Percentiles rank a stretch among this genome's conserved stretches.
phyloP scores from a whole-genome alignment of 2,888 invertebrate genomes.

The Drosophila seclusa region DNA sequence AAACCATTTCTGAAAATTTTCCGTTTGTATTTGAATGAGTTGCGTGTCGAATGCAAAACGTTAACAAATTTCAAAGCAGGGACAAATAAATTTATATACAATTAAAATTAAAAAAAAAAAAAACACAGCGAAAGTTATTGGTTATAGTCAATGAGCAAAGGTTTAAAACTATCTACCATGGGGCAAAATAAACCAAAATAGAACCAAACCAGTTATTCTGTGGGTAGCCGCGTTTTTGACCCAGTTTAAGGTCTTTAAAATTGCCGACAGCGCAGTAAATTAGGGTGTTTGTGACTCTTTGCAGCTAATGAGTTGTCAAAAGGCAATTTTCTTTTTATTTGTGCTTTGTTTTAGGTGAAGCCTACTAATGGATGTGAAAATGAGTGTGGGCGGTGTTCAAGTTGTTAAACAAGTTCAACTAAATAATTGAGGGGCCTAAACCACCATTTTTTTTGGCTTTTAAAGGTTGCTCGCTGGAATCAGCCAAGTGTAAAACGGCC shows the following conservation, averaged over 20 bases:
- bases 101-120: slow-evolving; percentile 1
- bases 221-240: slow-evolving; percentile 37
- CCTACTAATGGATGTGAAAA: slow-evolving; percentile 28
- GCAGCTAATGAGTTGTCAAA: slow-evolving; percentile 64
- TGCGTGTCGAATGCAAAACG: slow-evolving; percentile 20
- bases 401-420: slow-evolving; percentile 12
- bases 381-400: slow-evolving; percentile 2
- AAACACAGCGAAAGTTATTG: slow-evolving; percentile 63
- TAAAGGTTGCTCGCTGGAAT: slow-evolving; percentile 39
- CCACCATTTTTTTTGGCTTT: not conserved
- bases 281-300: slow-evolving; percentile 33
- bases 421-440: not conserved
- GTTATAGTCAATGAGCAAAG: slow-evolving; percentile 48
- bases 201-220: slow-evolving; percentile 30
- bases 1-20: slow-evolving; percentile 14
- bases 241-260: slow-evolving; percentile 44
- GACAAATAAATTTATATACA: slow-evolving; percentile 20
- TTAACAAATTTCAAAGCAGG: slow-evolving; percentile 3
- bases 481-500: slow-evolving; percentile 62
- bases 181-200: slow-evolving; percentile 9
- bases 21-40: not conserved
- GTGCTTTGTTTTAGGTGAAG: not conserved
- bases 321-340: slow-evolving; percentile 53
- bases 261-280: slow-evolving; percentile 17
- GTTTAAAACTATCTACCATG: slow-evolving; percentile 44